Evolutionary conservation across 2,797 vertebrate genomes (phyloP).

Genomic region (Okamejei kenojei): DNA sequence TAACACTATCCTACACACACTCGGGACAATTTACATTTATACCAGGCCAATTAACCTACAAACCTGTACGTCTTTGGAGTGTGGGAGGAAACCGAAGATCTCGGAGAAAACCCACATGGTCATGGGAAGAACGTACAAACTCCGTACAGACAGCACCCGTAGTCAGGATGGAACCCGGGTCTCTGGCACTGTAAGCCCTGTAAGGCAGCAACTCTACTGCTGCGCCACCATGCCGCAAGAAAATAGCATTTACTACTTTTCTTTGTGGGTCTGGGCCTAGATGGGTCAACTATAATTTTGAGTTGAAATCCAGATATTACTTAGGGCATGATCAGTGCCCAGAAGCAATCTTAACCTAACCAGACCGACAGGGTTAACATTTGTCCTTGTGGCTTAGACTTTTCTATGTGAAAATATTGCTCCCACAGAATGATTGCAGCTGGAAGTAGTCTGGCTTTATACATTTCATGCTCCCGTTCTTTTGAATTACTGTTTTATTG

Average conservation of each 20-base stretch:
- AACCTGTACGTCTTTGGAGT: too few relatives aligned
- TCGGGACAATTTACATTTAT: too few relatives aligned
- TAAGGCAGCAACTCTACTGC: too few relatives aligned
- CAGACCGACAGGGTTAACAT: background rate
- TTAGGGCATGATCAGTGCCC: background rate
- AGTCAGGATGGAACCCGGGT: too few relatives aligned
- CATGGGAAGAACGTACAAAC: too few relatives aligned
- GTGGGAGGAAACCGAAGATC: too few relatives aligned
- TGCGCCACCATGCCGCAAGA: too few relatives aligned
- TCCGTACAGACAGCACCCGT: too few relatives aligned
- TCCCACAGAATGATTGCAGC: background rate
- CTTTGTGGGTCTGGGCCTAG: background rate
- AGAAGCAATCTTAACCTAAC: background rate
- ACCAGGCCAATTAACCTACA: too few relatives aligned
- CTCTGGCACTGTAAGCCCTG: too few relatives aligned
- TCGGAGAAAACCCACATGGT: too few relatives aligned
- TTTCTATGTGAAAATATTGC: background rate
- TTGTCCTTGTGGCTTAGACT: background rate
- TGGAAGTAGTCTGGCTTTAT: background rate
- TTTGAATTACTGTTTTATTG: constrained; percentile 35
- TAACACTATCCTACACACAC: too few relatives aligned
- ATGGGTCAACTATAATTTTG: background rate
- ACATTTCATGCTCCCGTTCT: constrained; percentile 5
- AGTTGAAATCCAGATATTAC: background rate
- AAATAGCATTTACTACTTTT: background rate